These are phyloP conservation scores for Petrosia ficiformis DNA, from an alignment of 37 sponge, comb jelly and placozoan species.

Conservation along the genomic window DNA sequence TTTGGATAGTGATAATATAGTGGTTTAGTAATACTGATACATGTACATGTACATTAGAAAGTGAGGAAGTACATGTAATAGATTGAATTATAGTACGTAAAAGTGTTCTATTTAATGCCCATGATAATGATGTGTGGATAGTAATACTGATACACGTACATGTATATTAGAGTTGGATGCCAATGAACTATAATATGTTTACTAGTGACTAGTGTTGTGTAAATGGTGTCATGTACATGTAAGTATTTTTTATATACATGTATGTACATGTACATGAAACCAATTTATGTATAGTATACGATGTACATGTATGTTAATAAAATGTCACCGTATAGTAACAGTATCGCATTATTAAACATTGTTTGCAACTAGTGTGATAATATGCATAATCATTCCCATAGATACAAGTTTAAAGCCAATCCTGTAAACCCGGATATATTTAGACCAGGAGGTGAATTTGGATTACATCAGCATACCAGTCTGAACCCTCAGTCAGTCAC, in stretches of 20 bases:
- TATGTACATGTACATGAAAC: too few species aligned
- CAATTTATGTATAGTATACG: too few species aligned
- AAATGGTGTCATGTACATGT: too few species aligned
- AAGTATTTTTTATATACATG: too few species aligned
- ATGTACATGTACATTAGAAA: constrained; percentile 9
- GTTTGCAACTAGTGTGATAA: too few species aligned
- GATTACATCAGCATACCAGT: constrained; percentile 35
- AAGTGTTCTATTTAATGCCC: background rate
- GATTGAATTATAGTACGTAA: constrained; percentile 38
- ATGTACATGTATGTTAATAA: too few species aligned
- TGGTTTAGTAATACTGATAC: background rate
- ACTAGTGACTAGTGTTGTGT: too few species aligned
- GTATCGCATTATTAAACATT: too few species aligned
- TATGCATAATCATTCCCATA: constrained; percentile 3
- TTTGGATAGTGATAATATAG: too few species aligned
- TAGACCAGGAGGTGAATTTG: constrained; percentile 31
- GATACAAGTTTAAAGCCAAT: constrained; percentile 71
- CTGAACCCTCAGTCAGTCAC: constrained; percentile 17
- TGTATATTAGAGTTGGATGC: too few species aligned
- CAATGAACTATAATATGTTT: too few species aligned
- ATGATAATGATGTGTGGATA: background rate
- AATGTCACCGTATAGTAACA: too few species aligned
- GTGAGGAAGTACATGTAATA: constrained; percentile 60
- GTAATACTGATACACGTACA: background rate
- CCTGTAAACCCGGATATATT: constrained; percentile 65